Conservation (phyloP, 2,888 invertebrate species). For the Protophormia terraenovae region DNA sequence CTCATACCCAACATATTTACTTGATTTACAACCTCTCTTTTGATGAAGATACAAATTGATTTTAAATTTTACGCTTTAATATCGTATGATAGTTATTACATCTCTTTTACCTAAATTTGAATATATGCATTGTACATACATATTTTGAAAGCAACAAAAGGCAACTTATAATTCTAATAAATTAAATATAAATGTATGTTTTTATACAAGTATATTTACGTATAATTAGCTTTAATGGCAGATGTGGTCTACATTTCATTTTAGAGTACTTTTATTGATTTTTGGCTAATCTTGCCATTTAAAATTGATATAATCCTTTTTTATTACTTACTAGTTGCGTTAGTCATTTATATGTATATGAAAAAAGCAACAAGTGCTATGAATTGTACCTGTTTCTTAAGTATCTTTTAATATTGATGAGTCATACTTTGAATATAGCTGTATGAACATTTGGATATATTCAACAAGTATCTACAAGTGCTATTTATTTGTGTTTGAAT, state of each 20-base stretch:
- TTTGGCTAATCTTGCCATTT: neutral
- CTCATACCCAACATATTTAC: neutral
- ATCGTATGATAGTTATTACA: neutral
- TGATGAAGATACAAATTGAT: neutral
- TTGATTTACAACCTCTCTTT: neutral
- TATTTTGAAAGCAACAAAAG: neutral
- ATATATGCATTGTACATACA: no score
- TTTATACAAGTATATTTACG: no score
- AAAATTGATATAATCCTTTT: neutral
- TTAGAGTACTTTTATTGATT: neutral
- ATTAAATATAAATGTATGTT: no score
- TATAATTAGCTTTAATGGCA: neutral
- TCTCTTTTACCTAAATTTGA: neutral
- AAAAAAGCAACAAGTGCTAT: neutral
- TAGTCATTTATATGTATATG: neutral
- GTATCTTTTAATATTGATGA: neutral
- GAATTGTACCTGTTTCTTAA: constrained; percentile 3
- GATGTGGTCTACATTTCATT: neutral
- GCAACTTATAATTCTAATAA: neutral
- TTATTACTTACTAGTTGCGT: neutral
- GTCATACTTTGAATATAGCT: neutral
- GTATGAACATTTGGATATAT: neutral
- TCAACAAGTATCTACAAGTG: neutral
- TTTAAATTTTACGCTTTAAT: neutral
- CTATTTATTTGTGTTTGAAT: no score